Evolutionary conservation across 1,140 invertebrate genomes (phyloP).

Genomic region (Halyomorpha halys): DNA sequence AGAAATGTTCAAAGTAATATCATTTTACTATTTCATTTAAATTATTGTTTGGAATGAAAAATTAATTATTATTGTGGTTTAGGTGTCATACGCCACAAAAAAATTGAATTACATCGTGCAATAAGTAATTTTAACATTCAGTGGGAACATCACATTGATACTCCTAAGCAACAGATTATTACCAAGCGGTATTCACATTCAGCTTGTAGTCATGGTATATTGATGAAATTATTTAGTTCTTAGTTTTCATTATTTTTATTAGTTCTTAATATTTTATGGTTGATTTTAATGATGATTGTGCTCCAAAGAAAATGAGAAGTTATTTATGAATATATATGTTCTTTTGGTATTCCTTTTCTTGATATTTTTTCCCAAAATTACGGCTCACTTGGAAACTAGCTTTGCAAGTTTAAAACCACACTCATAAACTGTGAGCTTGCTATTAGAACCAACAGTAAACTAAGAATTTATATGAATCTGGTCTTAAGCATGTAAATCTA

Average conservation of each 20-base stretch:
- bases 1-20: constrained; percentile 65
- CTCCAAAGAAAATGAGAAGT: too few species aligned
- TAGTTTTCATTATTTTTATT: not conserved
- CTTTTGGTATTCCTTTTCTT: too few species aligned
- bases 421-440: too few species aligned
- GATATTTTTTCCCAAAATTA: too few species aligned
- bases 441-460: too few species aligned
- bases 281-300: not conserved
- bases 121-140: constrained; percentile 54
- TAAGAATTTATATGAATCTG: too few species aligned
- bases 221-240: not conserved
- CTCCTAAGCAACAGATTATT: constrained; percentile 52
- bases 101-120: constrained; percentile 54
- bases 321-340: too few species aligned
- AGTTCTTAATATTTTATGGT: too few species aligned
- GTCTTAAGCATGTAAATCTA: too few species aligned
- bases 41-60: not conserved
- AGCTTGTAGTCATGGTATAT: constrained; percentile 57
- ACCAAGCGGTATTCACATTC: constrained; percentile 86
- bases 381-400: too few species aligned
- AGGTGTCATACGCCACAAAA: constrained; percentile 62
- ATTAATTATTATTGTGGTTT: constrained; percentile 33
- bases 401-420: too few species aligned
- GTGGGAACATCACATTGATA: constrained; percentile 48
- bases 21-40: not conserved